phyloP scores from a whole-genome alignment of 2,797 vertebrate species.

The Gymnoscopelus microlampas region DNA sequence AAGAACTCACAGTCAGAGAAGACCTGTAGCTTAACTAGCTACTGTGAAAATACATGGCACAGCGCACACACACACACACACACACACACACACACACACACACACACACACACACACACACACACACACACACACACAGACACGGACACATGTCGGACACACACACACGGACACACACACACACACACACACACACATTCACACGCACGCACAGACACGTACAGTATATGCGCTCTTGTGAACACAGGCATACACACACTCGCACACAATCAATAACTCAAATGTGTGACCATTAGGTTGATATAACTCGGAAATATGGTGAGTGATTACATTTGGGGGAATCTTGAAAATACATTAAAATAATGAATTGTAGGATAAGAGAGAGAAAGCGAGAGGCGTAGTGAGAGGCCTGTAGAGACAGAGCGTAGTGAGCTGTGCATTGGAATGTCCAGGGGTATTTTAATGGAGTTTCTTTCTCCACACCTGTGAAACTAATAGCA shows the following conservation, averaged over 20 bases:
- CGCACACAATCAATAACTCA: constrained; percentile 29
- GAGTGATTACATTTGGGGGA: constrained; percentile 27
- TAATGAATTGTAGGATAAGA: constrained; percentile 21
- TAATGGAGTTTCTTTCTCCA: constrained; percentile 71
- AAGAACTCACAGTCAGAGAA: too few relatives aligned
- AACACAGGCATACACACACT: constrained; percentile 57
- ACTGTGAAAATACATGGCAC: constrained; percentile 1
- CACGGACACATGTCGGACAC: background rate
- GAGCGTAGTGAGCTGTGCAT: constrained; percentile 44
- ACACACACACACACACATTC: too few relatives aligned
- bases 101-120: constrained; percentile 9
- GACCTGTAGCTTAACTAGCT: constrained; percentile 6
- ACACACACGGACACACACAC: too few relatives aligned
- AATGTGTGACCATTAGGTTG: constrained; percentile 25
- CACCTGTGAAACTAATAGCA: constrained; percentile 78
- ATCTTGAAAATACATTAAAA: constrained; percentile 33
- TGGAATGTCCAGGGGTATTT: constrained; percentile 68
- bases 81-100: constrained; percentile 9
- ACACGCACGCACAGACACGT: background rate
- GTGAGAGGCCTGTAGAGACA: constrained; percentile 16
- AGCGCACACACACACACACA: background rate
- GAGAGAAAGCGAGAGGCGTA: constrained; percentile 1
- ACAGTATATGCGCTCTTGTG: too few relatives aligned
- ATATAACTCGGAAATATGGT: constrained; percentile 35
- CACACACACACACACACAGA: background rate